Evolutionary conservation across 2,113 vertebrate species (phyloP).

Genomic region (Carettochelys insculpta): DNA sequence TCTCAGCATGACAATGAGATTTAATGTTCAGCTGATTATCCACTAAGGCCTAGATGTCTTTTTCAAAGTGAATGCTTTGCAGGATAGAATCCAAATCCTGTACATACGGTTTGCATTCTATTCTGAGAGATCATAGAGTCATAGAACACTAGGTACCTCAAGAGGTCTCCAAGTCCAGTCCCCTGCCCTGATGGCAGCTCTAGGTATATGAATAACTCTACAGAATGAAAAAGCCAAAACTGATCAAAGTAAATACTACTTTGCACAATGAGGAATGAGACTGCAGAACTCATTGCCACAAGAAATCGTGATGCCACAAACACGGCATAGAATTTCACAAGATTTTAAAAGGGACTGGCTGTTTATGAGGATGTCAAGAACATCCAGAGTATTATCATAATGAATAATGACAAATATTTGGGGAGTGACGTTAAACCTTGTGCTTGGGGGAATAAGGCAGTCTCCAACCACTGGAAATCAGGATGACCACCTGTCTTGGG

Average conservation of each 20-base stretch:
- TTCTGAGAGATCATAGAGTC: no score
- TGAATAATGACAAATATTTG: neutral
- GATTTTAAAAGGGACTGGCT: neutral
- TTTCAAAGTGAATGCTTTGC: no score
- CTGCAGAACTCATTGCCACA: accelerated
- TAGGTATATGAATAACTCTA: neutral
- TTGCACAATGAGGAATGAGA: neutral
- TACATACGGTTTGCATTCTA: neutral
- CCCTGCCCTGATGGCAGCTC: no score
- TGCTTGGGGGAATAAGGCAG: neutral
- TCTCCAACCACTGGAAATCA: neutral
- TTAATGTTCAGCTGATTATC: neutral
- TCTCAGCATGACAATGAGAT: neutral
- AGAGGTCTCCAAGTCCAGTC: no score
- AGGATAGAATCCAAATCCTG: no score
- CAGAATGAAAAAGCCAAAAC: neutral
- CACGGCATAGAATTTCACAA: neutral
- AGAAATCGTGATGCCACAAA: neutral
- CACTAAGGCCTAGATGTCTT: neutral
- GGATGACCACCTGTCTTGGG: no score
- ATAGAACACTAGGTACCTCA: no score
- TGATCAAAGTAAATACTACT: neutral
- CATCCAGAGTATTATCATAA: neutral
- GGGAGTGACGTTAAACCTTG: neutral
- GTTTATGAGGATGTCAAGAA: neutral